Evolutionary conservation across 2,113 vertebrate genomes (phyloP).

Genomic region (Microcebus tavaratra): DNA sequence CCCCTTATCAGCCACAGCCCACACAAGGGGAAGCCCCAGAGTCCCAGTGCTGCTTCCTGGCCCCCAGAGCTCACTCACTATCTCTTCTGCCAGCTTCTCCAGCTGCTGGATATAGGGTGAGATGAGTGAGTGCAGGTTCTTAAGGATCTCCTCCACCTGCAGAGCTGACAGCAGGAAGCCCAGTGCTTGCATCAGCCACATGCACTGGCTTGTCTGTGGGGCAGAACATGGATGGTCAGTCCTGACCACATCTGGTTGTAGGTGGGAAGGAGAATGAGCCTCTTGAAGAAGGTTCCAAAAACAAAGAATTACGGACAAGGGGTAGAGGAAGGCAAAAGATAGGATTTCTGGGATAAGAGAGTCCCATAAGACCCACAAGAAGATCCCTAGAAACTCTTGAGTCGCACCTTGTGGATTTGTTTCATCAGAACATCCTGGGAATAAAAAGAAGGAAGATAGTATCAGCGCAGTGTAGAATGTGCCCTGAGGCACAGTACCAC

Average conservation of each 20-base stretch:
- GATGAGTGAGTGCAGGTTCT: conserved; percentile 98
- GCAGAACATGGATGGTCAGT: conserved; percentile 62
- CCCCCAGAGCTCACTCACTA: conserved; percentile 83
- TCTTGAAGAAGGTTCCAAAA: not conserved
- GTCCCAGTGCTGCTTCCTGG: not conserved
- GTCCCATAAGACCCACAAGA: not conserved
- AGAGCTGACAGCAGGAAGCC: conserved; percentile 98
- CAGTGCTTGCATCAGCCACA: conserved; percentile 99
- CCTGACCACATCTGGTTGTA: not conserved
- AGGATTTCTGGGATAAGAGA: not conserved
- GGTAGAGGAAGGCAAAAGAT: not conserved
- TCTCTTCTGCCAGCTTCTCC: conserved; percentile 97
- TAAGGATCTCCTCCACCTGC: conserved; percentile 97
- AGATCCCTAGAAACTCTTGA: conserved; percentile 25
- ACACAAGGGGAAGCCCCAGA: not conserved
- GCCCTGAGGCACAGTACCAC: not conserved
- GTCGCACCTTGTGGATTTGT: conserved; percentile 98
- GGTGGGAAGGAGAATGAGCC: not conserved
- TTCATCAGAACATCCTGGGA: conserved; percentile 97
- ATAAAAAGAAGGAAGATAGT: not conserved
- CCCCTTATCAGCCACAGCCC: not conserved
- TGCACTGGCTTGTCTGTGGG: conserved; percentile 97
- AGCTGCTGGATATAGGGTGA: conserved; percentile 99
- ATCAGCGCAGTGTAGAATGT: not conserved
- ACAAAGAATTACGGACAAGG: not conserved